These are phyloP conservation scores for Sinosuthora webbiana DNA, from an alignment of 2,113 vertebrate species.

Conservation along the genomic window DNA sequence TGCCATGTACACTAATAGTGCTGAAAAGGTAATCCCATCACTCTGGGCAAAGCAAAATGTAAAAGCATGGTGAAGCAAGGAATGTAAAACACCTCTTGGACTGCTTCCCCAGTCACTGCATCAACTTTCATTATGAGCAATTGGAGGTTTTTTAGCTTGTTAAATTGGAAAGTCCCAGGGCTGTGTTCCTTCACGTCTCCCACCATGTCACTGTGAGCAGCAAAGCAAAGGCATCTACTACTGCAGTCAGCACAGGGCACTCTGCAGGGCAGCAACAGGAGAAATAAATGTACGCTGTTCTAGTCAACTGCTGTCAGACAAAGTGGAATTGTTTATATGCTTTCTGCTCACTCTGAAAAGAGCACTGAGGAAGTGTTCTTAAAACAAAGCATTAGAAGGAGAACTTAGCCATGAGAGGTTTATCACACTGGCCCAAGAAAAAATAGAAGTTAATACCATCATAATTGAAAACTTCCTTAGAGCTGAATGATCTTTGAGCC, in stretches of 20 bases:
- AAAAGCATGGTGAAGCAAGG: background rate
- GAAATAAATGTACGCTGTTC: background rate
- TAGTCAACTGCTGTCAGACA: background rate
- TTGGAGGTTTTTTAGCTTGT: background rate
- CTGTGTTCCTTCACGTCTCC: background rate
- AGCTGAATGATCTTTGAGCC: background rate
- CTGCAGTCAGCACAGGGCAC: background rate
- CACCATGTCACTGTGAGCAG: background rate
- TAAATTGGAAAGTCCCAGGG: background rate
- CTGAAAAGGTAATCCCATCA: background rate
- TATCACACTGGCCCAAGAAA: background rate
- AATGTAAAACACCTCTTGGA: background rate
- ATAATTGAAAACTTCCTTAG: background rate
- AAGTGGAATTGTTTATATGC: background rate
- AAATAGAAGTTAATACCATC: background rate
- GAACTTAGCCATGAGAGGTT: background rate
- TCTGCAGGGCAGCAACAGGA: background rate
- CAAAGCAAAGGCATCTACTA: background rate
- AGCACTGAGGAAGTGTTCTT: background rate
- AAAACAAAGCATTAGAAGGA: background rate
- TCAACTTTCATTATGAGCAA: background rate
- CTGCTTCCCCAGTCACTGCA: background rate
- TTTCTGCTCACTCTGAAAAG: background rate
- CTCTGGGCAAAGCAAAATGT: background rate
- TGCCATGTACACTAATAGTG: background rate